Base-by-base conservation (phyloP, 2,797 vertebrate genomes). In the Labroides dimidiatus region DNA sequence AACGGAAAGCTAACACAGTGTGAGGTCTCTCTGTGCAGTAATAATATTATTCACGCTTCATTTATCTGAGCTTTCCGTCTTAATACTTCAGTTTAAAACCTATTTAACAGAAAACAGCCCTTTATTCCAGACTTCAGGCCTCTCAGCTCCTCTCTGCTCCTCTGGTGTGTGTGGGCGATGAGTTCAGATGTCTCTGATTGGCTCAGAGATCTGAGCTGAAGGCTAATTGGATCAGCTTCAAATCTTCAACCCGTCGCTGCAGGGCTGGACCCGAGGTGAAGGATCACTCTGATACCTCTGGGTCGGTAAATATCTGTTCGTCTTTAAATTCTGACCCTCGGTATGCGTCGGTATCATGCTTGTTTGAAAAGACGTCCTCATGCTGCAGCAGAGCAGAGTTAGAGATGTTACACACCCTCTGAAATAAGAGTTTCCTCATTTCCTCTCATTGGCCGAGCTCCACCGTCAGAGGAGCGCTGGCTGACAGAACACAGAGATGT, bases 191-290 rank as follows among this genome's bases (percentile, higher is more conserved):
- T 78, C 88, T 23, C 89, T 91, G 94, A 95, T 94, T 95, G 94
- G 91, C 90, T 89, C 62, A 86, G 87, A 74, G 55, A 64, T 89
- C 81, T 85, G 87, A 23, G 91, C 92, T 87, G 91, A 92, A 84
- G 93, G 93, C 90, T 95, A 96, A 96, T 95, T 95, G 94, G 95
- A 96, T 95, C 81, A 96, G 89, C 93, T 92, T 93, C 93, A 94
- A 93, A 94, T 95, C 95, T 95, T 94, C 90, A 93, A 93, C 92
- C 91, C 87, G 83, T 70, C 70, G 2, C 53, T 23, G 36, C 13
- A 4, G 52, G 68, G 64, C 64, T 45, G 58, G 51, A 60, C 62
- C 63, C 43, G 39, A 37, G 47, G 62, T 60, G 53, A 65, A 55
- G 50, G 50, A 72, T 72, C 47, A 49, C 54, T 50, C 1, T 27